phyloP scores from a whole-genome alignment of 2,888 invertebrate genomes.

The Sminthurinus aureus region DNA sequence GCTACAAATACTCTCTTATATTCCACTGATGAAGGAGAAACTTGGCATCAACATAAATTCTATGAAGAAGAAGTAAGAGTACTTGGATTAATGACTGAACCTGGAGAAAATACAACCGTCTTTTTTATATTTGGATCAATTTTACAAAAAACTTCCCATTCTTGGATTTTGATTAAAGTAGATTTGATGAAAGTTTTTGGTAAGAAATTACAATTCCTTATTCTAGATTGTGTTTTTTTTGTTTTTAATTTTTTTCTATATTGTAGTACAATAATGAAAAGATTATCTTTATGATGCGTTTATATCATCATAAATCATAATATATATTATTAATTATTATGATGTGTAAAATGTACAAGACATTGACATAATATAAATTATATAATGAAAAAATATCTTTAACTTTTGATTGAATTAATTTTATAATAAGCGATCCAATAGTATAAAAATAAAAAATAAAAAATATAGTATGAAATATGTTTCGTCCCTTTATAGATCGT shows the following conservation, averaged over 20 bases:
- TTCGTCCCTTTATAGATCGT: constrained; percentile 62
- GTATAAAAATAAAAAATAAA: too few relatives aligned
- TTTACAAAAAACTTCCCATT: constrained; percentile 71
- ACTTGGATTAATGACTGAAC: constrained; percentile 92
- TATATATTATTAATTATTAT: too few relatives aligned
- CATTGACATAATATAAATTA: too few relatives aligned
- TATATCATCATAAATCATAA: too few relatives aligned
- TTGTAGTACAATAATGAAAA: too few relatives aligned
- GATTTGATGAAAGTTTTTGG: constrained; percentile 69
- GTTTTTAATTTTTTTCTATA: too few relatives aligned
- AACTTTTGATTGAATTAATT: constrained; percentile 19
- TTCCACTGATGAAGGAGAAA: constrained; percentile 85
- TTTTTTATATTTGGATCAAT: constrained; percentile 90
- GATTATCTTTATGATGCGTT: too few relatives aligned
- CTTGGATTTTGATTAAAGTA: constrained; percentile 86
- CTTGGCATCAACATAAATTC: constrained; percentile 76
- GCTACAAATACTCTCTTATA: constrained; percentile 82
- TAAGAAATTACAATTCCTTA: too few relatives aligned
- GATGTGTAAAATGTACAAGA: background rate
- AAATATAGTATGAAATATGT: too few relatives aligned
- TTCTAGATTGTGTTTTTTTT: too few relatives aligned
- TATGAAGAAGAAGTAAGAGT: constrained; percentile 77
- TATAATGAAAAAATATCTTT: background rate
- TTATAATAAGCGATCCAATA: too few relatives aligned
- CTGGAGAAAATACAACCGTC: constrained; percentile 90